Base-by-base conservation (phyloP, 2,113 vertebrate genomes). In the Silurus asotus region DNA sequence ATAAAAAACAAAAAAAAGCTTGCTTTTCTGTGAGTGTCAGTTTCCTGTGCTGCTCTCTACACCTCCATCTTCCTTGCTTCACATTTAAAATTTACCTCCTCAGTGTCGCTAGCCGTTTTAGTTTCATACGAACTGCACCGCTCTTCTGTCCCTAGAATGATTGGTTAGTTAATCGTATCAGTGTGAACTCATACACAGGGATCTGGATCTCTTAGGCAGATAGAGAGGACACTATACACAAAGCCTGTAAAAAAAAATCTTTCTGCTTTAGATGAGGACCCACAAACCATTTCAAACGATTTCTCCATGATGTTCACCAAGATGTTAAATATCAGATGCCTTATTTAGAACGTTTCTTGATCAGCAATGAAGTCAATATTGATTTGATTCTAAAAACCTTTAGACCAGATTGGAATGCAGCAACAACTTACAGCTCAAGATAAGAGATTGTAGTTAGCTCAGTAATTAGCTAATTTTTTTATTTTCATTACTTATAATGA, bases 21-120 rank as follows among this genome's bases (percentile, higher is more conserved):
- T 83, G 51, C 51, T 48, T 49, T 58, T 45, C 51, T 37, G 25
- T 37, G 53, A 69, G 83, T 55, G 55, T 10, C 15, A 1, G 1
- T 51, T 49, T 51, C 67, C 45, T 20, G n/a, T n/a, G 0, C 37
- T 48, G 49, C 19, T 25, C 62, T 61, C 65, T 61, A 64, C 61
- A 45, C 48, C 59, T 84, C 76, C 74, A 61, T 72, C 74, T 74
- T 14, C 76, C 82, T 84, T 56, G 61, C 55, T 62, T 48, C 51
- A 61, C 76, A 81, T 87, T 48, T 70, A 84, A 81, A 25, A 84
- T 81, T 84, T 28, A 84, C 15, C 82, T 72, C 55, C 20, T 48
- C 61, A 72, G 20, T 64, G 56, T 64, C 3, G 8, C 37, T 75
- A 14, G 67, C 17, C 6, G 15, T 77, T 77, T 56, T 77, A 56